phyloP scores from a whole-genome alignment of 2,113 vertebrate species.

The Columbina picui region DNA sequence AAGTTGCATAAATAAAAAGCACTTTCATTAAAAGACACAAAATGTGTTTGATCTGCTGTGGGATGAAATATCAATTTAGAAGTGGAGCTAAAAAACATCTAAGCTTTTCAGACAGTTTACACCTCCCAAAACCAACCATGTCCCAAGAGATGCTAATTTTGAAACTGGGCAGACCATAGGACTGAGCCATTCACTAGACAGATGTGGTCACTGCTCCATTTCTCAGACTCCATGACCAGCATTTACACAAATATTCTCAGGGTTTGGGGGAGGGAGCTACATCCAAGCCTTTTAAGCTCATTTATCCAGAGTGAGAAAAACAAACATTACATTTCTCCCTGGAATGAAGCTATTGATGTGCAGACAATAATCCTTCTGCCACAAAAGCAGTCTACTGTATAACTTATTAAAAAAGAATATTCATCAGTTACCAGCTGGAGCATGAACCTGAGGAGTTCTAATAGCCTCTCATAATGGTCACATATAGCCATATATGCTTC shows the following conservation, averaged over 20 bases:
- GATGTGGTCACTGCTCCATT: neutral
- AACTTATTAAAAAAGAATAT: conserved; percentile 6
- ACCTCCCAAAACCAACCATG: neutral
- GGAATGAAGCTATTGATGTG: conserved; percentile 23
- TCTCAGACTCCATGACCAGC: conserved; percentile 21
- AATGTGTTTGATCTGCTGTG: conserved; percentile 14
- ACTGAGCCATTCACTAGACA: conserved; percentile 25
- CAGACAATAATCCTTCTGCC: neutral
- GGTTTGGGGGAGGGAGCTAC: neutral
- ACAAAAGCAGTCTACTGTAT: neutral
- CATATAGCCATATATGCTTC: neutral
- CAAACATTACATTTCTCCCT: neutral
- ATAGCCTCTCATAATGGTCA: neutral
- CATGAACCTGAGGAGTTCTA: neutral
- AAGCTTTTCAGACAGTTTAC: conserved; percentile 30
- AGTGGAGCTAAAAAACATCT: conserved; percentile 11
- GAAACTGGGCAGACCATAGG: conserved; percentile 41
- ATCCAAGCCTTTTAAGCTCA: conserved; percentile 11
- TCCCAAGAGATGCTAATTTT: conserved; percentile 48
- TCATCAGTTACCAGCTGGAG: neutral
- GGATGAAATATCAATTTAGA: conserved; percentile 4
- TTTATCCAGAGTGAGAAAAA: conserved; percentile 13
- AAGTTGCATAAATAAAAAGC: neutral
- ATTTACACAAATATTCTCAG: conserved; percentile 33
- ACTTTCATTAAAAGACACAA: conserved; percentile 19